Conservation (phyloP, 2,888 invertebrate genomes). For the Oxytorus armatus region DNA sequence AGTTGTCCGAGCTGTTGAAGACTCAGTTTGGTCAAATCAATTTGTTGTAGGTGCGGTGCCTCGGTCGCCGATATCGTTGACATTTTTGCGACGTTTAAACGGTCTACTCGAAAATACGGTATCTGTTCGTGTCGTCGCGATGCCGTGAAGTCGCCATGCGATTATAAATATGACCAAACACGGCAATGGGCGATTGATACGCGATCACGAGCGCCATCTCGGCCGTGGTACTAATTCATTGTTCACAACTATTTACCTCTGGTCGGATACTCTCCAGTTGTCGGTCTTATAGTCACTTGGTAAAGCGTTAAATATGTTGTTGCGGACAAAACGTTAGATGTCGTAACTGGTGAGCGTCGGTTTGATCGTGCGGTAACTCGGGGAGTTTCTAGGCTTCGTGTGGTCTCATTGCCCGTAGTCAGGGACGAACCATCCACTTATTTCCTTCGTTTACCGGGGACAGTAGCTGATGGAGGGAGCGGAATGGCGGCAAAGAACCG, state of each 20-base stretch:
- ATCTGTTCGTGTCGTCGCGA: too few relatives aligned
- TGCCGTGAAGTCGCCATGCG: conserved; percentile 35
- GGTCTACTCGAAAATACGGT: too few relatives aligned
- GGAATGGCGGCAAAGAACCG: too few relatives aligned
- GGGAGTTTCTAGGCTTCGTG: background rate
- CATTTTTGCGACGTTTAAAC: conserved; percentile 82
- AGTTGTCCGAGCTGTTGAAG: conserved; percentile 93
- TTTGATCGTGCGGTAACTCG: background rate
- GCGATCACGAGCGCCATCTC: conserved; percentile 34
- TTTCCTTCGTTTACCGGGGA: too few relatives aligned
- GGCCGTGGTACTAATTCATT: conserved; percentile 33
- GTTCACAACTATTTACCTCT: background rate
- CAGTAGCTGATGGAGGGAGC: too few relatives aligned
- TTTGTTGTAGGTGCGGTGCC: conserved; percentile 89
- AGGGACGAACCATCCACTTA: too few relatives aligned
- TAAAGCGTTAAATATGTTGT: background rate
- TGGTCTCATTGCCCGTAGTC: too few relatives aligned
- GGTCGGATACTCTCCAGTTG: background rate
- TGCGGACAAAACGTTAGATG: background rate
- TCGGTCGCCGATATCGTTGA: conserved; percentile 87
- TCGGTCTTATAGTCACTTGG: background rate
- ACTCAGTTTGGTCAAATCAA: conserved; percentile 92
- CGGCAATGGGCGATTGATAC: conserved; percentile 49
- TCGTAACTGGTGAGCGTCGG: background rate
- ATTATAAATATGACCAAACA: conserved; percentile 66